Percentiles rank a stretch among this genome's conserved stretches.
These are phyloP conservation scores for Porites lobata DNA, from an alignment of 92 coral and sea anemone species.

Conservation along the genomic window DNA sequence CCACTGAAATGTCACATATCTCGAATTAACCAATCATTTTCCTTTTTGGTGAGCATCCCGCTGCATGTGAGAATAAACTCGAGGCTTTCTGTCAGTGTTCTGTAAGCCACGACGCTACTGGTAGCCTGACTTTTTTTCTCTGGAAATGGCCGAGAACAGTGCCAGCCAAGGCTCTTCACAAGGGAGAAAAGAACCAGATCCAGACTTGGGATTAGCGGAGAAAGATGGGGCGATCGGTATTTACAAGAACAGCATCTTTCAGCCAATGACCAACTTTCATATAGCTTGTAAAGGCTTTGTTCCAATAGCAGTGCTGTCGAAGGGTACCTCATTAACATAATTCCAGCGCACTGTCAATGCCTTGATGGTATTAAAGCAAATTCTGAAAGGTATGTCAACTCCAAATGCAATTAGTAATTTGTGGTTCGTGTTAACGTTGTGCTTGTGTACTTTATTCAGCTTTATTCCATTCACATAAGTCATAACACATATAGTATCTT, in stretches of 20 bases:
- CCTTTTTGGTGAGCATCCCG: no score
- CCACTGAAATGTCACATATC: no score
- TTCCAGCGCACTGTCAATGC: conserved; percentile 14
- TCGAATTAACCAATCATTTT: no score
- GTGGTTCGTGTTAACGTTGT: neutral
- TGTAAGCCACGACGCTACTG: no score
- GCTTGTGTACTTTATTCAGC: no score
- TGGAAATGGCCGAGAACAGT: no score
- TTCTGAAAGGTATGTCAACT: neutral
- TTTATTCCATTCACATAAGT: no score
- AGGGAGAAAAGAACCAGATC: neutral
- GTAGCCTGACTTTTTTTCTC: no score
- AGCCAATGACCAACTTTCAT: conserved; percentile 16
- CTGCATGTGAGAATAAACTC: no score
- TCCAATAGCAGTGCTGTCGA: neutral
- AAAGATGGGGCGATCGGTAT: neutral
- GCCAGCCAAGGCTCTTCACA: neutral
- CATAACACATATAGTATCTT: neutral
- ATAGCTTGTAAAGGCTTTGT: conserved; percentile 1
- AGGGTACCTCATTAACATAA: conserved; percentile 17
- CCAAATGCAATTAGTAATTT: no score
- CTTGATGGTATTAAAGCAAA: neutral
- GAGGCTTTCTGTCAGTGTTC: no score
- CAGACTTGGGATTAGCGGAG: neutral
- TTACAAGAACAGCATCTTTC: conserved; percentile 6